Evolutionary conservation across 2,797 vertebrate species (phyloP), one percentile per base, ranked within the genome.

Genomic region (Manis crassicaudata): DNA sequence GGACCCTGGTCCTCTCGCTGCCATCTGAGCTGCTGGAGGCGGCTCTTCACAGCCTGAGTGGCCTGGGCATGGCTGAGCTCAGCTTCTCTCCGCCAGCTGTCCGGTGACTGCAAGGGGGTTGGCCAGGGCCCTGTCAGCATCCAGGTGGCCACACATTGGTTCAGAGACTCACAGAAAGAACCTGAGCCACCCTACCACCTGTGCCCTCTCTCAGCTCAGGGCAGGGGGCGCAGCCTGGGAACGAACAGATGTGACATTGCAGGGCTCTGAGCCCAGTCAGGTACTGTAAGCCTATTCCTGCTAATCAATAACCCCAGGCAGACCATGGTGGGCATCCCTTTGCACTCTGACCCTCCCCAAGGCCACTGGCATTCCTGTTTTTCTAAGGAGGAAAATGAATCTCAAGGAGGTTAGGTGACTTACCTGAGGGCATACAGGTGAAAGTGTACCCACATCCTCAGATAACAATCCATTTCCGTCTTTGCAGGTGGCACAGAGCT

Each of bases 201-300:
- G 11, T 3, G 23, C 6, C 58, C 23, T 1, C 5, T 54, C 32
- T 58, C 37, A 35, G 65, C 54, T 63, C 58, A 18, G 11, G 21
- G n/a, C 13, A 1, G 1, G 25, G 25, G 9, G 4, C 32, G 54
- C 58, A 54, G 46, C 16, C 23, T 32, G 7, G 0, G 3, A 58
- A 56, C 25, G 46, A 12, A 56, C 7, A 8, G 16, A 5, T 16
- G 6, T 56, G 21, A 43, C 54, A 88, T 23, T 27, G 2, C 5
- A 29, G 8, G 13, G 6, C 1, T 54, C 43, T 84, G 14, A n/a
- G 18, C 14, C 46, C 37, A 7, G 13, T 40, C 35, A 9, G 58
- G 12, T 12, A 16, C 18, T 0, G 2, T 18, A 9, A 46, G 76
- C 14, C 18, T 18, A 46, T 11, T 46, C 32, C 18, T 50, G 62